A percentile compares a stretch with the other conserved stretches of the same genome.
Conservation (phyloP, 2,797 vertebrate species). For the Enteromius afrohamiltoni region DNA sequence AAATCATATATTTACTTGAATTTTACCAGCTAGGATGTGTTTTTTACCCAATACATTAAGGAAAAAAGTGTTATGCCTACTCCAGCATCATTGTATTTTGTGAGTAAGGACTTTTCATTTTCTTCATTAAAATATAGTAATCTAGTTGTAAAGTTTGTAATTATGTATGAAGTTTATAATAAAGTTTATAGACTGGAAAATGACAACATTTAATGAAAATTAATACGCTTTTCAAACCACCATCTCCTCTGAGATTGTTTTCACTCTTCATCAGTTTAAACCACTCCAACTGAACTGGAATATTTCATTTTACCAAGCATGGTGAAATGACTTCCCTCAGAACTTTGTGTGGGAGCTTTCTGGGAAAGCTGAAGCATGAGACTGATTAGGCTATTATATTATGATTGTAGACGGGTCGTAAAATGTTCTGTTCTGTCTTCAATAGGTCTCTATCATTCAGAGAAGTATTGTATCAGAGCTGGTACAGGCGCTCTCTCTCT, state of each 20-base stretch:
- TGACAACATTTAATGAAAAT: background rate
- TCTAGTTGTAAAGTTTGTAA: background rate
- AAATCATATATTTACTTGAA: background rate
- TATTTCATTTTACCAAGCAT: constrained; percentile 20
- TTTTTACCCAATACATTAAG: background rate
- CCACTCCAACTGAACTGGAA: constrained; percentile 14
- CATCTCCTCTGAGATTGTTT: constrained; percentile 13
- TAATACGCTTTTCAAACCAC: background rate
- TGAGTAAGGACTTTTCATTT: background rate
- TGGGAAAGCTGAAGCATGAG: constrained; percentile 30
- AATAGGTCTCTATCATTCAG: constrained; percentile 6
- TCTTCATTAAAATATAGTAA: background rate
- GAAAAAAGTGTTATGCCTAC: background rate
- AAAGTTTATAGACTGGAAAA: background rate
- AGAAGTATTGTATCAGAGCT: constrained; percentile 33
- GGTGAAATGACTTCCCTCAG: constrained; percentile 6
- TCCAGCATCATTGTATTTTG: background rate
- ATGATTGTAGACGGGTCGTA: constrained; percentile 43
- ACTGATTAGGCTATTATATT: constrained; percentile 46
- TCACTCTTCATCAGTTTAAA: constrained; percentile 7
- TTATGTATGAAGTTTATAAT: background rate
- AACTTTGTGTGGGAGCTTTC: constrained; percentile 28
- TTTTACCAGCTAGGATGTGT: background rate
- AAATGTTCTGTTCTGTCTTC: constrained; percentile 37
- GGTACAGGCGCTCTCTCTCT: constrained; percentile 3